Conservation (phyloP, 23 tunicate species). For the Trididemnum clinides region DNA sequence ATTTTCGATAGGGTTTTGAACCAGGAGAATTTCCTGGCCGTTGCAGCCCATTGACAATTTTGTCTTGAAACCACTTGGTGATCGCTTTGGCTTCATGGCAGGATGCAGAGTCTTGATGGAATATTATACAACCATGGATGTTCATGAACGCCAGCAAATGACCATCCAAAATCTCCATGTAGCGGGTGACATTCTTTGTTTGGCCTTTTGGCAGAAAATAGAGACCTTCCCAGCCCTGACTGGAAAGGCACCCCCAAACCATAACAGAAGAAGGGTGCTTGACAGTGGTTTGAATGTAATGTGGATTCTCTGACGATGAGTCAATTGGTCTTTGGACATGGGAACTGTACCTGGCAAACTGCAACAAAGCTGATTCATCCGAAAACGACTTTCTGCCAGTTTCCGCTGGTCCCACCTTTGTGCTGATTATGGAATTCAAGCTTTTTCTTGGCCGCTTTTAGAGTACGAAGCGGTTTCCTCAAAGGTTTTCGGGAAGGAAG, state of each 20-base stretch:
- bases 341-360: neutral
- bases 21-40: slow-evolving; percentile 12
- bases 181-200: slow-evolving; percentile 19
- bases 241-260: slow-evolving; percentile 32
- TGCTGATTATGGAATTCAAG: slow-evolving; percentile 24
- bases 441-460: slow-evolving; percentile 21
- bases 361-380: slow-evolving; percentile 6
- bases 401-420: slow-evolving; percentile 17
- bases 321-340: slow-evolving; percentile 22
- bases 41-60: slow-evolving; percentile 18
- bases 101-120: slow-evolving; percentile 27
- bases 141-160: slow-evolving; percentile 24
- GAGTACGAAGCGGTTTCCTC: slow-evolving; percentile 11
- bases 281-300: slow-evolving; percentile 20
- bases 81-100: slow-evolving; percentile 29
- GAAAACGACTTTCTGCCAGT: slow-evolving; percentile 25
- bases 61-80: slow-evolving; percentile 22
- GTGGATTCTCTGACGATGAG: slow-evolving; percentile 25
- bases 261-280: slow-evolving; percentile 34
- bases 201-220: slow-evolving; percentile 24
- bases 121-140: slow-evolving; percentile 23
- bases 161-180: slow-evolving; percentile 7
- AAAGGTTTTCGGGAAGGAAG: slow-evolving; percentile 30
- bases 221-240: slow-evolving; percentile 30
- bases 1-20: too few species aligned